These are phyloP conservation scores for Menidia beryllina DNA, from an alignment of 2,113 vertebrate genomes.

Conservation along the genomic window DNA sequence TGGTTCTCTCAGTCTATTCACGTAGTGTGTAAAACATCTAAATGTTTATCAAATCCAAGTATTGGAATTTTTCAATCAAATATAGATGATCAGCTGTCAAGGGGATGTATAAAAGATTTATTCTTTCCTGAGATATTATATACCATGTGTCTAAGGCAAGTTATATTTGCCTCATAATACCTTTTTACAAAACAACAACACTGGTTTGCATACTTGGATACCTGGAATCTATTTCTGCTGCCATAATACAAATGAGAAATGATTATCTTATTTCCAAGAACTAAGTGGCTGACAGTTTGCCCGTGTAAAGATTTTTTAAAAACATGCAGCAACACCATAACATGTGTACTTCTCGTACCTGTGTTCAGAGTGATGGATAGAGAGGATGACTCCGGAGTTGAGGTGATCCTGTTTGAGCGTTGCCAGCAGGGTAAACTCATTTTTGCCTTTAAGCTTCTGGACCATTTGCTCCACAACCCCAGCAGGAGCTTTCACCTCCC, in stretches of 20 bases:
- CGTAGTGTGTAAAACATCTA: conserved; percentile 48
- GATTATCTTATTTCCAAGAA: not conserved
- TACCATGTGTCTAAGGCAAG: no score
- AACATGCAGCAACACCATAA: not conserved
- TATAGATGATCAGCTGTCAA: conserved; percentile 9
- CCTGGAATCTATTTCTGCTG: not conserved
- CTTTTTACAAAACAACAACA: not conserved
- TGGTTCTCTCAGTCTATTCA: conserved; percentile 58
- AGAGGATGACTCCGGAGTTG: conserved; percentile 96
- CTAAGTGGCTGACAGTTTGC: no score
- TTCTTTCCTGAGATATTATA: not conserved
- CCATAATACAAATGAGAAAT: no score
- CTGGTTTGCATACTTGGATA: not conserved
- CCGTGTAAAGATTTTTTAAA: no score
- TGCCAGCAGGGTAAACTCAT: conserved; percentile 92
- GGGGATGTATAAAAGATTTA: conserved; percentile 8
- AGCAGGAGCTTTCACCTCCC: conserved; percentile 89
- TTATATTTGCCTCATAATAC: not conserved
- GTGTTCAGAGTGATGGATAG: conserved; percentile 92
- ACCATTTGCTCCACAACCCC: conserved; percentile 87
- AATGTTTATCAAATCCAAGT: conserved; percentile 52
- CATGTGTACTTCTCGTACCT: conserved; percentile 80
- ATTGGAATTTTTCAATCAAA: conserved; percentile 31
- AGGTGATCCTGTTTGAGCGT: conserved; percentile 92
- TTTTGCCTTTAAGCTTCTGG: conserved; percentile 94